A percentile compares a stretch with the other conserved stretches of the same genome.
Conservation (phyloP, 2,797 vertebrate species). For the Micromesistius poutassou region DNA sequence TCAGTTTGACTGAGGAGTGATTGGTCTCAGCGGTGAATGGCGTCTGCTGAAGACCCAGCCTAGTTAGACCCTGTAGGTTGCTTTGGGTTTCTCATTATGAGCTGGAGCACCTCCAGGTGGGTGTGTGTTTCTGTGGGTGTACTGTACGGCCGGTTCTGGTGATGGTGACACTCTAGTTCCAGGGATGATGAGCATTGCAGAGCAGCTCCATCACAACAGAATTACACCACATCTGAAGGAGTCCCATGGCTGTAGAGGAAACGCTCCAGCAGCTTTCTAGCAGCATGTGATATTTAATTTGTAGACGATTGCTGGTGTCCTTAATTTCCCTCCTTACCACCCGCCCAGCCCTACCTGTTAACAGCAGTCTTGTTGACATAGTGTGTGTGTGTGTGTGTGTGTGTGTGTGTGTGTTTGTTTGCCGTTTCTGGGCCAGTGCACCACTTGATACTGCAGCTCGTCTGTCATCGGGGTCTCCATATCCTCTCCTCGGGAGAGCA, state of each 20-base stretch:
- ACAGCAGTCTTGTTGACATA: slow-evolving; percentile 28
- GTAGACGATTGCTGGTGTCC: not conserved
- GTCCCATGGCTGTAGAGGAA: not conserved
- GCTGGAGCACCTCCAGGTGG: not conserved
- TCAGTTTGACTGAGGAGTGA: no score
- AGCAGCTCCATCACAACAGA: not conserved
- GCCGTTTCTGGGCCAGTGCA: slow-evolving; percentile 18
- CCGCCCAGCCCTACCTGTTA: slow-evolving; percentile 13
- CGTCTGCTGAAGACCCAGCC: not conserved
- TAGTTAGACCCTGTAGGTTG: not conserved
- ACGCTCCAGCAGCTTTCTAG: not conserved
- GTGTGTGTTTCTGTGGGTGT: not conserved
- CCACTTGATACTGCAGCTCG: slow-evolving; percentile 44
- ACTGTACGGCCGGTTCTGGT: not conserved
- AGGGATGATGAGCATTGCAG: not conserved
- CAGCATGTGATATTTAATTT: not conserved
- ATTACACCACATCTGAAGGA: not conserved
- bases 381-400: slow-evolving; percentile 14
- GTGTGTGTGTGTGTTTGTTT: slow-evolving; percentile 3
- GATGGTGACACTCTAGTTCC: not conserved
- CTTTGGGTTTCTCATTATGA: not conserved
- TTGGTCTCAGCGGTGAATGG: not conserved
- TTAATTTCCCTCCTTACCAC: not conserved
- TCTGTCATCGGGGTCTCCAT: slow-evolving; percentile 33
- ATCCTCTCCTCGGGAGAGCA: slow-evolving; percentile 15